Evolutionary conservation across 2,888 invertebrate genomes (phyloP), one percentile per base, ranked within the genome.

Genomic region (Tanypteryx hageni): DNA sequence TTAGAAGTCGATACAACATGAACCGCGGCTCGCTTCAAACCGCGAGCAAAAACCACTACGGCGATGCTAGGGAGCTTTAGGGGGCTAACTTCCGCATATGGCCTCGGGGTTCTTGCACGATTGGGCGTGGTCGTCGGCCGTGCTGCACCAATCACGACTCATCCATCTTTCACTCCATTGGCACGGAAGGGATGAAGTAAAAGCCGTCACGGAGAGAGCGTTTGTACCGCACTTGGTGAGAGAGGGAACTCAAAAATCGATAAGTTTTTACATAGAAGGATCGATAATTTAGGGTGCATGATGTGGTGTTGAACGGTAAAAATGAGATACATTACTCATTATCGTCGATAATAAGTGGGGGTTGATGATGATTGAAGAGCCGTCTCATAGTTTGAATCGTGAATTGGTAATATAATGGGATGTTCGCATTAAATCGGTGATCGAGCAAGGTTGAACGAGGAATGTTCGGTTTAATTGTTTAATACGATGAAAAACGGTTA

Each of bases 291-390:
- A 76, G 76, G 27, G 76, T 76, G 4, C 27, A 27, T 27, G 68
- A 68, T 68, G 68, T 22, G 18, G 7, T 68, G 22, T 27, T 18
- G 13, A 22, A 27, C 76, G 3, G 13, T 27, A 76, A 27, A 76
- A 76, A 76, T 76, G 76, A 76, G 22, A 27, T 27, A 14, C 76
- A 76, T 76, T 27, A 14, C 76, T 76, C 76, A 76, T 76, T 76
- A 76, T 76, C 76, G 76, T 76, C 76, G 27, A 27, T 27, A 27
- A 27, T 76, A 22, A 76, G n/a, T 76, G 11, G 10, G 76, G 27
- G 22, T 27, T 76, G 27, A 76, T 76, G 22, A 76, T 76, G 76
- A 76, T 76, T 27, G 76, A 76, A 27, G 27, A 27, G 1, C 27
- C 22, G 22, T 76, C 76, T 13, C 14, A 27, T 27, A 22, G 76